Evolutionary conservation across 1,140 invertebrate species (phyloP).

Genomic region (Platyscapa corneri): DNA sequence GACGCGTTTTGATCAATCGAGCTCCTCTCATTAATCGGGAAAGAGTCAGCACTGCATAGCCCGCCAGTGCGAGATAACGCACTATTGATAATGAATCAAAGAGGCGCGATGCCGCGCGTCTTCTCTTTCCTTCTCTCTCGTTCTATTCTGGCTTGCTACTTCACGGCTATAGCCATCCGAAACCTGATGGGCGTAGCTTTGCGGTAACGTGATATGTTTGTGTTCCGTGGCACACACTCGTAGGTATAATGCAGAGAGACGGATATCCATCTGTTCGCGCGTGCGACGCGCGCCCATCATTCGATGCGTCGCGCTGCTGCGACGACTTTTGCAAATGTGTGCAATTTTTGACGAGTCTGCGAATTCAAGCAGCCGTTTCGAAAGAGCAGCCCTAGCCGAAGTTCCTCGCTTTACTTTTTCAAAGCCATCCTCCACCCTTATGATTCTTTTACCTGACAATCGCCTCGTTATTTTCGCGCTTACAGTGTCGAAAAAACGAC

Average conservation of each 20-base stretch:
- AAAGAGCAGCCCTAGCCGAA: not conserved
- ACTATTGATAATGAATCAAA: constrained; percentile 33
- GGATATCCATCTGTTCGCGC: constrained; percentile 36
- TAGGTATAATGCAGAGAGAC: constrained; percentile 32
- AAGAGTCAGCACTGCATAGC: not conserved
- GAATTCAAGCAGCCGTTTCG: not conserved
- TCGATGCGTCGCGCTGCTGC: not conserved
- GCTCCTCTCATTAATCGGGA: constrained; percentile 19
- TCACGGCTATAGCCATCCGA: constrained; percentile 57
- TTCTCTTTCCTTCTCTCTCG: not conserved
- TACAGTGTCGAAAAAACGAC: too few relatives aligned
- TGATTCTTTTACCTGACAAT: too few relatives aligned
- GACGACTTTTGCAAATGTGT: not conserved
- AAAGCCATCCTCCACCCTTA: too few relatives aligned
- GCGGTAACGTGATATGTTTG: constrained; percentile 67
- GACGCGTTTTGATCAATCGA: not conserved
- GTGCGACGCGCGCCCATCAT: not conserved
- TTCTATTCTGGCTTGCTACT: not conserved
- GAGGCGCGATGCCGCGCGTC: not conserved
- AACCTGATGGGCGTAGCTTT: constrained; percentile 67
- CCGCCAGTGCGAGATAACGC: not conserved
- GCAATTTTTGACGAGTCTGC: not conserved
- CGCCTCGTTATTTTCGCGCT: too few relatives aligned
- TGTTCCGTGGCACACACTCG: constrained; percentile 57
- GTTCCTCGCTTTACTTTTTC: not conserved